phyloP scores from a whole-genome alignment of 2,113 vertebrate species.

The Microcebus griseorufus region DNA sequence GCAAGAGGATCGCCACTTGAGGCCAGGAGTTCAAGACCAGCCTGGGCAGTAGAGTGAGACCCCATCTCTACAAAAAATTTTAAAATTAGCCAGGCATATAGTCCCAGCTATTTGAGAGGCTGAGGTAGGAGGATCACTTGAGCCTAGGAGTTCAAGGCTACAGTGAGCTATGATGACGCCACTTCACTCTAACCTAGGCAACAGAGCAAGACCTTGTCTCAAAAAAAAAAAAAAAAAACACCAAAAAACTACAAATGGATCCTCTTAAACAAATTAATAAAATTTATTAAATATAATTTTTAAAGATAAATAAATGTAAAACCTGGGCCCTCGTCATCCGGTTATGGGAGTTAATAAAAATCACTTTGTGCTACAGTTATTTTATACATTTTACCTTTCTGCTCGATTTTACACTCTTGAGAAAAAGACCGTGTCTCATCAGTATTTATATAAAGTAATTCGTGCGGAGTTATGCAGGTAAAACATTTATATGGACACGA shows the following conservation, averaged over 20 bases:
- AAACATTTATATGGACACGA: neutral
- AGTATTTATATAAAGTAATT: neutral
- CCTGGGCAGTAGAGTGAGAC: too few species aligned
- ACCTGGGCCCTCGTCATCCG: neutral
- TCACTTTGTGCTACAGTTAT: neutral
- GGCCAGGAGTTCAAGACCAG: too few species aligned
- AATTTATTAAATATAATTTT: neutral
- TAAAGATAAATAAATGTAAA: neutral
- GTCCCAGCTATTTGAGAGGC: too few species aligned
- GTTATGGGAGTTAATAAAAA: neutral
- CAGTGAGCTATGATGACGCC: too few species aligned
- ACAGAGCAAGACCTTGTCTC: too few species aligned
- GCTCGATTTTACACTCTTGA: neutral
- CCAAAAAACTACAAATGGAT: neutral
- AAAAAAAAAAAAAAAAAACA: too few species aligned
- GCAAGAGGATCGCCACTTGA: too few species aligned
- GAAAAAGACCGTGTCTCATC: neutral
- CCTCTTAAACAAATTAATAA: neutral
- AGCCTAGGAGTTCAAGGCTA: too few species aligned
- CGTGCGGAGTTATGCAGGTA: neutral
- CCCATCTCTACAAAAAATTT: too few species aligned
- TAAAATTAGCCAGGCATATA: too few species aligned
- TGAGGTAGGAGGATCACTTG: too few species aligned
- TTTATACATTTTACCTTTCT: neutral
- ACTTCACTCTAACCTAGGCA: too few species aligned